A percentile compares a stretch with the other conserved stretches of the same genome.
phyloP scores from a whole-genome alignment of 37 sponge, comb jelly and placozoan genomes.

The Aplysina aerophoba region DNA sequence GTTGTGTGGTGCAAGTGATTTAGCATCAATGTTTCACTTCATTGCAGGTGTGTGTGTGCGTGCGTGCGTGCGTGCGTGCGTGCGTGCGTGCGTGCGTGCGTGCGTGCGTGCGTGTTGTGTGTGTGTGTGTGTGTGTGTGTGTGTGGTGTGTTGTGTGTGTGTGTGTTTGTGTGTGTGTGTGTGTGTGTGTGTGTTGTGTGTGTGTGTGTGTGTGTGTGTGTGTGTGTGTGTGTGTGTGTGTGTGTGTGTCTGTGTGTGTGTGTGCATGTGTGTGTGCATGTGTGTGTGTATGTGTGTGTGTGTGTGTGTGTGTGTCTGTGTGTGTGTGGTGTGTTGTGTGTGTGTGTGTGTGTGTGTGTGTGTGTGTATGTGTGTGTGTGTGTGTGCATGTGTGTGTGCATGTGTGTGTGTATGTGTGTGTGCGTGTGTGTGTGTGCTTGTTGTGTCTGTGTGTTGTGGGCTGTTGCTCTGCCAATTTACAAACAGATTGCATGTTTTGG shows the following conservation, averaged over 20 bases:
- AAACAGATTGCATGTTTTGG: too few species aligned
- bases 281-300: constrained; percentile 1
- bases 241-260: constrained; percentile 45
- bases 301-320: constrained; percentile 27
- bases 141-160: not conserved
- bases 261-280: constrained; percentile 29
- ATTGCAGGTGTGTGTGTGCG: too few species aligned
- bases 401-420: constrained; percentile 38
- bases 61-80: too few species aligned
- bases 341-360: not conserved
- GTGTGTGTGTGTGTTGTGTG: not conserved
- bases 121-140: constrained; percentile 39
- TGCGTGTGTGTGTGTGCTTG: constrained; percentile 36
- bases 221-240: constrained; percentile 36
- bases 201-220: constrained; percentile 59
- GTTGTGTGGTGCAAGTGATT: too few species aligned
- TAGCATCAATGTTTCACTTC: too few species aligned
- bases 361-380: too few species aligned
- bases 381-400: constrained; percentile 30
- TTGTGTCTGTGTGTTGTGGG: not conserved
- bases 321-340: too few species aligned
- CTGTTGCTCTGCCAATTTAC: too few species aligned
- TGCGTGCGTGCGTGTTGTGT: not conserved
- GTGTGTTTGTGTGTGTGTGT: constrained; percentile 5
- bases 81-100: too few species aligned